phyloP scores from a whole-genome alignment of 2,888 invertebrate genomes.

The Chironomus riparius region DNA sequence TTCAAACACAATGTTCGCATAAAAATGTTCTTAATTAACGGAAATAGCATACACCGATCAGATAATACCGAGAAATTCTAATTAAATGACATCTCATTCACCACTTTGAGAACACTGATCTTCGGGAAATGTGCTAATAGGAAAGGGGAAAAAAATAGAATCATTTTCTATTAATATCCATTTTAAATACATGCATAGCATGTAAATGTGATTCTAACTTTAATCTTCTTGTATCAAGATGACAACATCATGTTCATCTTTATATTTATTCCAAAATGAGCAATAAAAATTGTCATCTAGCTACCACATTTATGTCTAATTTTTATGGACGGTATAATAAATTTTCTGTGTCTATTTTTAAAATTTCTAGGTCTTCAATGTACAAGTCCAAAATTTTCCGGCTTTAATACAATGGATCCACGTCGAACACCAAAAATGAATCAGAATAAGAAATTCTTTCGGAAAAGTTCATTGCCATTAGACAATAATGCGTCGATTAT shows the following conservation, averaged over 20 bases:
- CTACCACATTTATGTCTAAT: neutral
- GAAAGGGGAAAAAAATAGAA: neutral
- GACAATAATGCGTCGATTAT: slow-evolving; percentile 32
- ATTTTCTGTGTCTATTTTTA: slow-evolving; percentile 26
- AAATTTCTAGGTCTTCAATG: slow-evolving; percentile 30
- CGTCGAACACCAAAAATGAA: slow-evolving; percentile 40
- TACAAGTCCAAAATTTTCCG: slow-evolving; percentile 46
- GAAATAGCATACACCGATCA: too few relatives aligned
- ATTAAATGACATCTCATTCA: too few relatives aligned
- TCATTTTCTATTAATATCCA: neutral
- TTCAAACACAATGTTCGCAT: too few relatives aligned
- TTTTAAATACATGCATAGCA: neutral
- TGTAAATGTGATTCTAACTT: neutral
- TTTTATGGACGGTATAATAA: neutral
- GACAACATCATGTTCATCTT: neutral
- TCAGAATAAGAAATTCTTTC: slow-evolving; percentile 41
- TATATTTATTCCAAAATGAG: neutral
- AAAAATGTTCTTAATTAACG: too few relatives aligned
- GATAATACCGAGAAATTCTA: too few relatives aligned
- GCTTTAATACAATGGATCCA: slow-evolving; percentile 50
- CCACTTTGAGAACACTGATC: too few relatives aligned
- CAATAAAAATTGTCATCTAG: neutral
- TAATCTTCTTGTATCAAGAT: neutral
- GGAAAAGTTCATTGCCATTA: slow-evolving; percentile 45
- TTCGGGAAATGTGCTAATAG: too few relatives aligned